Percentiles rank a stretch among this genome's conserved stretches.
Conservation (phyloP, 2,113 vertebrate genomes). For the Lepisosteus oculatus region DNA sequence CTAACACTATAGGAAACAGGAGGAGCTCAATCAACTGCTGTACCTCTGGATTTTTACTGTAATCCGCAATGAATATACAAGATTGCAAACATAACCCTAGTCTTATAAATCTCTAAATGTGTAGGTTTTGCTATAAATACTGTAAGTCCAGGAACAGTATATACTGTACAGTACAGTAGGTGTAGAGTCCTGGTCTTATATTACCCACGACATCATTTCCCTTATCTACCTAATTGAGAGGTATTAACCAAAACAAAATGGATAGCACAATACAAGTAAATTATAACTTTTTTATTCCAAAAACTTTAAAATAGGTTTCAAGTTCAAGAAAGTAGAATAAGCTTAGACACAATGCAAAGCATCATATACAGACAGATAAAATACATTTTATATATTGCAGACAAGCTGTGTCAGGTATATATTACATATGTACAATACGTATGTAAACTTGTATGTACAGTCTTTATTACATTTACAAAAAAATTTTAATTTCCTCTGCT, state of each 20-base stretch:
- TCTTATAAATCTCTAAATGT: too few relatives aligned
- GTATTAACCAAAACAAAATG: constrained; percentile 1
- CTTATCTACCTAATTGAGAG: neutral
- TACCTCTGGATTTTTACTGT: too few relatives aligned
- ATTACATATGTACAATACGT: constrained; percentile 97
- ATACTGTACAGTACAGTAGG: too few relatives aligned
- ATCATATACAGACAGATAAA: constrained; percentile 99
- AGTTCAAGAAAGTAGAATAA: constrained; percentile 94
- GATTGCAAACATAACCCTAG: too few relatives aligned
- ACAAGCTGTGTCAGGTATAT: constrained; percentile 86
- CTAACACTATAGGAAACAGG: too few relatives aligned
- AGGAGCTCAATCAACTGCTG: too few relatives aligned
- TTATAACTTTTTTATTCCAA: constrained; percentile 93
- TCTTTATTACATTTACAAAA: constrained; percentile 95
- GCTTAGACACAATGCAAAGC: constrained; percentile 91
- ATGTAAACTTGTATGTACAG: constrained; percentile 97
- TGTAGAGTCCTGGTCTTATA: too few relatives aligned
- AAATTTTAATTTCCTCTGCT: constrained; percentile 75
- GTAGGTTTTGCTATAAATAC: too few relatives aligned
- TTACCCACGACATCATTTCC: neutral
- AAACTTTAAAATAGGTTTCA: constrained; percentile 99
- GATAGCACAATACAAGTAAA: constrained; percentile 40
- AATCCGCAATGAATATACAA: too few relatives aligned
- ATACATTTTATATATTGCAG: constrained; percentile 96
- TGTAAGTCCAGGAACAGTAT: too few relatives aligned